Evolutionary conservation across 2,113 vertebrate genomes (phyloP).

Genomic region (Lontra canadensis): DNA sequence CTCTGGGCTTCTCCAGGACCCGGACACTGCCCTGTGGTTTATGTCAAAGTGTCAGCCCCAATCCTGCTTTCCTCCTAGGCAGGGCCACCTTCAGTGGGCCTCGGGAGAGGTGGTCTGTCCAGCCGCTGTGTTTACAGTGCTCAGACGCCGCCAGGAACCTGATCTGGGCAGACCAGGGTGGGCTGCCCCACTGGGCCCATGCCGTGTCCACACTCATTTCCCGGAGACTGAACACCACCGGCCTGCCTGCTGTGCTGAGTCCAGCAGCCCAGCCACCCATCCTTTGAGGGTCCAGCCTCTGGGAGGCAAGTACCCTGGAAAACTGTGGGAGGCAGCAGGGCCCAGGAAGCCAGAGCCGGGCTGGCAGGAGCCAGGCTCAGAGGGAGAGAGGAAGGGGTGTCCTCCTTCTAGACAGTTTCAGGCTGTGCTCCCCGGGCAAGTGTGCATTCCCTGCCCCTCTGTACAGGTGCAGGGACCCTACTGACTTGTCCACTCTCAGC

Average conservation of each 20-base stretch:
- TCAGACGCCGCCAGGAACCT: conserved; percentile 83
- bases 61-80: conserved; percentile 78
- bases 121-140: conserved; percentile 85
- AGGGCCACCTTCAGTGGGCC: conserved; percentile 62
- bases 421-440: too few species aligned
- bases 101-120: conserved; percentile 85
- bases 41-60: conserved; percentile 89
- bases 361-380: background rate
- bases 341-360: background rate
- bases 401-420: background rate
- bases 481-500: background rate
- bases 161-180: conserved; percentile 79
- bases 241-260: conserved; percentile 56
- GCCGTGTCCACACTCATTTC: conserved; percentile 78
- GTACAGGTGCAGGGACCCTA: accelerated
- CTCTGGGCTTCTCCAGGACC: conserved; percentile 78
- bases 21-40: conserved; percentile 83
- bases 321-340: background rate
- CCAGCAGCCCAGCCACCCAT: conserved; percentile 42
- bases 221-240: conserved; percentile 73
- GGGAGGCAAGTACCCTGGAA: background rate
- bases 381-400: too few species aligned
- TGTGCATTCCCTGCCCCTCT: too few species aligned
- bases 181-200: conserved; percentile 73
- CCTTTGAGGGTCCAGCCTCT: background rate